These are phyloP conservation scores for Gadus chalcogrammus DNA, from an alignment of 2,113 vertebrate species.

Conservation along the genomic window DNA sequence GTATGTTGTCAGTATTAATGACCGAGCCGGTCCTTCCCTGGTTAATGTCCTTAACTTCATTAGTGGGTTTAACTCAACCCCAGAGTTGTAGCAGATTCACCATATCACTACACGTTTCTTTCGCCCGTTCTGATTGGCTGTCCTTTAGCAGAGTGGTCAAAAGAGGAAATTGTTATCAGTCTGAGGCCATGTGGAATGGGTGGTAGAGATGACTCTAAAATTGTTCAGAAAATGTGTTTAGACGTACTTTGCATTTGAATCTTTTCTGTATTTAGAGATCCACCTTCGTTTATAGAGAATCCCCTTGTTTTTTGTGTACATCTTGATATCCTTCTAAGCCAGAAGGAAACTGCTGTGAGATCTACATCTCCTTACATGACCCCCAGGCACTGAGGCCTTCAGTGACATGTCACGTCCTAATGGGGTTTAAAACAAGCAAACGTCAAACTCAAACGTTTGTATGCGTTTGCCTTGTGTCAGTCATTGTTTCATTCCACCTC, in stretches of 20 bases:
- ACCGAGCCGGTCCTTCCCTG: slow-evolving; percentile 14
- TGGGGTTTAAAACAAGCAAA: no score
- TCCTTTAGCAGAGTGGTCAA: neutral
- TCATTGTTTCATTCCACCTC: no score
- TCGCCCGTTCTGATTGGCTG: no score
- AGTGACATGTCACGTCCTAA: no score
- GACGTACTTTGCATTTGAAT: slow-evolving; percentile 1
- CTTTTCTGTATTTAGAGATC: neutral
- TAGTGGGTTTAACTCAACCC: no score
- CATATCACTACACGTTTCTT: no score
- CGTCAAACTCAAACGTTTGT: slow-evolving; percentile 3
- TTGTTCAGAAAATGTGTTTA: neutral
- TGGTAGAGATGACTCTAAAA: neutral
- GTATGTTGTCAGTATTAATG: slow-evolving; percentile 48
- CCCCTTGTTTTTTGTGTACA: no score
- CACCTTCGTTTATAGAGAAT: no score
- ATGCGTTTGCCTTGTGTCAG: neutral
- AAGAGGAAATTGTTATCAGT: slow-evolving; percentile 7
- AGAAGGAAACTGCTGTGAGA: no score
- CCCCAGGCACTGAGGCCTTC: no score
- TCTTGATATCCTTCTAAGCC: no score
- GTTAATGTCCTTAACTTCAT: neutral
- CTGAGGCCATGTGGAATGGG: neutral
- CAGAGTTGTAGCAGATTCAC: neutral
- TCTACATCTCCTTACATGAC: no score